These are phyloP conservation scores for Xenentodon cancila DNA, from an alignment of 2,797 vertebrate genomes.

Conservation along the genomic window DNA sequence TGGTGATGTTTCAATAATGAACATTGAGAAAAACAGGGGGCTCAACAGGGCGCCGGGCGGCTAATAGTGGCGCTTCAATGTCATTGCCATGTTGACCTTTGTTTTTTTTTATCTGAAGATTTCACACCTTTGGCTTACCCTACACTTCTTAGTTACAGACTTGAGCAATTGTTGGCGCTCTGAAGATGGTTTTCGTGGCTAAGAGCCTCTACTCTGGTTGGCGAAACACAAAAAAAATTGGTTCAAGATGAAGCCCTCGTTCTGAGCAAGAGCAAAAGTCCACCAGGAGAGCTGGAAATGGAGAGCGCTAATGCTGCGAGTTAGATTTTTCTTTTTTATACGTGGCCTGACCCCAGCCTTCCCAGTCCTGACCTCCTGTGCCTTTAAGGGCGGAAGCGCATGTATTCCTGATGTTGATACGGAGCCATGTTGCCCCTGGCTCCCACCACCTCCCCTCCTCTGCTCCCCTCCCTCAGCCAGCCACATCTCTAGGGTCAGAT, in stretches of 20 bases:
- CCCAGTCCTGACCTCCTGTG: conserved; percentile 57
- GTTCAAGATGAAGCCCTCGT: not conserved
- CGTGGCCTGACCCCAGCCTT: conserved; percentile 41
- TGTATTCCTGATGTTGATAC: conserved; percentile 60
- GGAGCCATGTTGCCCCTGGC: conserved; percentile 64
- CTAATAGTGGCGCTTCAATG: no score
- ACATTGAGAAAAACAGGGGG: no score
- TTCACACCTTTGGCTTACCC: not conserved
- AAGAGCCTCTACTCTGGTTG: not conserved
- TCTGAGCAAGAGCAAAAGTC: no score
- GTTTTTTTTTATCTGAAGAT: no score
- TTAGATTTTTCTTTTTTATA: conserved; percentile 22
- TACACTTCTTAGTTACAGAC: not conserved
- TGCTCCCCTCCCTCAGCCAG: conserved; percentile 51
- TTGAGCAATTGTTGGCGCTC: not conserved
- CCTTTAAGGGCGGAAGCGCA: conserved; percentile 65
- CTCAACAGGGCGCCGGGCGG: no score
- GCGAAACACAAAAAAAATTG: not conserved
- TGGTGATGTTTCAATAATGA: no score
- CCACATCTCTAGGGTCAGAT: conserved; percentile 80
- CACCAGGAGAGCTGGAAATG: not conserved
- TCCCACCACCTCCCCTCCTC: conserved; percentile 45
- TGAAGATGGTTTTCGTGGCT: not conserved
- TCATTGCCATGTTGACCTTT: no score
- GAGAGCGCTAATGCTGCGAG: conserved; percentile 2